Evolutionary conservation across 2,797 vertebrate species (phyloP).

Genomic region (Hipposideros larvatus): DNA sequence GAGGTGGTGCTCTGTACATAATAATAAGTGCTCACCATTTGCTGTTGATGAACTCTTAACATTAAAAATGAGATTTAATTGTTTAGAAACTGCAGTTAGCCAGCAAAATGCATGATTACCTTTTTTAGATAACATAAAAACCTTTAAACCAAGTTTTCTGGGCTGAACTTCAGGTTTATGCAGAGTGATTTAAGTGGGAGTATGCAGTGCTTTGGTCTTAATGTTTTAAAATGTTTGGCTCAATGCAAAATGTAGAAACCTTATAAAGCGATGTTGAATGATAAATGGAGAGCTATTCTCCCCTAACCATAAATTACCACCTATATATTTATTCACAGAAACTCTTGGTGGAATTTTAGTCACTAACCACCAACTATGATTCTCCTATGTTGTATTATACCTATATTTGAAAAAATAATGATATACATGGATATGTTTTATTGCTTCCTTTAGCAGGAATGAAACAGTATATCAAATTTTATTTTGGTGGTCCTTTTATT

Average conservation of each 20-base stretch:
- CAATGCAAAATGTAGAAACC: conserved; percentile 80
- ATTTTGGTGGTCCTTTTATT: conserved; percentile 88
- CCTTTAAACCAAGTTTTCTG: conserved; percentile 63
- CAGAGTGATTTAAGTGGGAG: conserved; percentile 73
- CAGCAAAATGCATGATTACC: conserved; percentile 58
- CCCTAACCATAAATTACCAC: conserved; percentile 78
- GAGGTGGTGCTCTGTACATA: not conserved
- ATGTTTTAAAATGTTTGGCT: conserved; percentile 73
- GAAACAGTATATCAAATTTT: conserved; percentile 88
- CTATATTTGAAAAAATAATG: conserved; percentile 81
- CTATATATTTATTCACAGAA: conserved; percentile 82
- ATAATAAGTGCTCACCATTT: not conserved
- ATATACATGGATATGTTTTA: conserved; percentile 86
- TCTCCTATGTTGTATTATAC: conserved; percentile 49
- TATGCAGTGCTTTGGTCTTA: conserved; percentile 72
- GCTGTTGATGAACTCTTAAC: not conserved
- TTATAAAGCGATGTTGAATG: conserved; percentile 77
- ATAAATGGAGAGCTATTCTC: conserved; percentile 73
- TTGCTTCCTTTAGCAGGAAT: conserved; percentile 86
- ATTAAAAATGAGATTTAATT: not conserved
- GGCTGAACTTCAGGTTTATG: conserved; percentile 70
- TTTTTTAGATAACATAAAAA: conserved; percentile 54
- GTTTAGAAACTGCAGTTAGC: not conserved
- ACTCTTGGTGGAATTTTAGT: conserved; percentile 78
- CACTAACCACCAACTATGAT: conserved; percentile 60